Evolutionary conservation across 1,140 invertebrate genomes (phyloP), one percentile per base, ranked within the genome.

Genomic region (Zeugodacus cucurbitae): DNA sequence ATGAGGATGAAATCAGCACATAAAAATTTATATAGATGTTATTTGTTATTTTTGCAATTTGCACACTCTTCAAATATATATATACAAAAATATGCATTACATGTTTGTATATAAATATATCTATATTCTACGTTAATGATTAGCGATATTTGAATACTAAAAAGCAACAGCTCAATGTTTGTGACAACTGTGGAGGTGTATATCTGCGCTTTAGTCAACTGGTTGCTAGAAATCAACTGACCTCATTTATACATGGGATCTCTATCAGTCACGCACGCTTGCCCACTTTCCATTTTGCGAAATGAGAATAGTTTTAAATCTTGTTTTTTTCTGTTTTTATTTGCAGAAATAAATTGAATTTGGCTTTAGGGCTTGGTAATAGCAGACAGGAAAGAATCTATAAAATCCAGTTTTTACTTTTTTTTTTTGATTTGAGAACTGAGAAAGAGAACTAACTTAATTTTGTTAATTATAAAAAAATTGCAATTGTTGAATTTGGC

Each of bases 141-240:
- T 41, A 41, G 37, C 70, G 20, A 74, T 74, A 41, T 41, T 44
- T 74, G 70, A 41, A 41, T 74, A 74, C 67, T 74, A 74, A 74
- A 37, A 14, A 74, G 37, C 20, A 22, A 37, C 29, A 70, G 17
- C 32, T 22, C 32, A 17, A 11, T 26, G 62, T 34, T 34, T n/a
- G 64, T 20, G 32, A 32, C 26, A 74, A 41, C 4, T 74, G 70
- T 74, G 70, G 70, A 74, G 70, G 37, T 74, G 70, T 74, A 41
- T 20, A 74, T 70, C 14, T 54, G 48, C 70, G 70, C 37, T 74
- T 74, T 41, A 41, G 32, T 17, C 70, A 74, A 74, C 70, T 74
- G 70, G 70, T 41, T 74, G 70, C 34, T 74, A 74, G 70, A 74
- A 74, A 74, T 74, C 8, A 74, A 74, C 17, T 74, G 70, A 41